phyloP scores from a whole-genome alignment of 2,113 vertebrate genomes.

The Fukomys damarensis region DNA sequence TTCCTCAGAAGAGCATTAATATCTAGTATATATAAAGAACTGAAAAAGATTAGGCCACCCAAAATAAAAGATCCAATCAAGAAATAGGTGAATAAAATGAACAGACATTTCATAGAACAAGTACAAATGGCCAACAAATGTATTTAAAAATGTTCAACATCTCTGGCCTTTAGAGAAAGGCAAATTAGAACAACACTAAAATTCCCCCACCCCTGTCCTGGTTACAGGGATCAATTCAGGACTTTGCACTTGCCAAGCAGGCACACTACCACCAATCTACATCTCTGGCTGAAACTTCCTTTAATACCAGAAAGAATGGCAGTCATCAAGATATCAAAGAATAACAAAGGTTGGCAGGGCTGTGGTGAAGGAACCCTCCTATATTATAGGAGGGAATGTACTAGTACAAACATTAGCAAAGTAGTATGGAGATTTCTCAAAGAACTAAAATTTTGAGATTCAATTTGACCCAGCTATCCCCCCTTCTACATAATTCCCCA shows the following conservation, averaged over 20 bases:
- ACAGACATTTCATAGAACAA: not conserved
- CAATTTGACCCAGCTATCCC: not conserved
- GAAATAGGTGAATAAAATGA: not conserved
- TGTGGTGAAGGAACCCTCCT: not conserved
- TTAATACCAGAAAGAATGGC: not conserved
- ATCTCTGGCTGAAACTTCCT: not conserved
- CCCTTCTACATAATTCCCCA: not conserved
- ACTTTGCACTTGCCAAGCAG: too few relatives aligned
- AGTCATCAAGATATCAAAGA: not conserved
- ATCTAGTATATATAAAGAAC: not conserved
- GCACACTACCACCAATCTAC: too few relatives aligned
- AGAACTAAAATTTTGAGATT: not conserved
- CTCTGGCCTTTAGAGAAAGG: not conserved
- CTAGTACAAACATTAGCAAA: not conserved
- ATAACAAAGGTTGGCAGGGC: not conserved
- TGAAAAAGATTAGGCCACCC: not conserved
- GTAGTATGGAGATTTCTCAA: not conserved
- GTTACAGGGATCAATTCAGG: too few relatives aligned
- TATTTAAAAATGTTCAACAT: not conserved
- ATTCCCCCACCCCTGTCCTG: too few relatives aligned
- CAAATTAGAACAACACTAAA: not conserved
- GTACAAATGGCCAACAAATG: not conserved
- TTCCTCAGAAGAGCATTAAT: not conserved
- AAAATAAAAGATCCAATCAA: not conserved
- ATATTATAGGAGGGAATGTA: not conserved